Evolutionary conservation across 1,140 invertebrate species (phyloP), one percentile per base, ranked within the genome.

Genomic region (Macrostomum lignano): DNA sequence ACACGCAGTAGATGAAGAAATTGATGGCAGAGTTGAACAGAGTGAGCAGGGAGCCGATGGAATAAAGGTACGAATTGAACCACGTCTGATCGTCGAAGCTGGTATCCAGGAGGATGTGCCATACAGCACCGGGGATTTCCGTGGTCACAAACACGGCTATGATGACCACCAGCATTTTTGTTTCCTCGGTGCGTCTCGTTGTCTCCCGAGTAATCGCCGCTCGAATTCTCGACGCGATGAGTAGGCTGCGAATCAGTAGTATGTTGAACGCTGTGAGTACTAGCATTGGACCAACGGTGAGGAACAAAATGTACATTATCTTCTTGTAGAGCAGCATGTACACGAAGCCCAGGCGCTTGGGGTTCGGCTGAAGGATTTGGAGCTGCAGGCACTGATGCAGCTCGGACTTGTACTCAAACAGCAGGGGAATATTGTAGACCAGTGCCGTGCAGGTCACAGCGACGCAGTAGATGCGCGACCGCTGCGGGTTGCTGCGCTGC

Each of bases 391-490:
- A 15, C 19, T 28, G 3, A 28, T 28, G 14, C 26, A 14, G 19
- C 3, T 7, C 26, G 14, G 15, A 7, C 19, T 14, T 17, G 9
- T 28, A 28, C 15, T 28, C 26, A 14, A 14, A 28, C 3, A 28
- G 19, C 3, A 7, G 26, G 5, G 26, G 26, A 28, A 28, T 28
- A 28, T 28, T 28, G 26, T 28, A 28, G 4, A 28, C 26, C 15
- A 28, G 4, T 5, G 26, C 19, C 15, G 26, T 17, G 19, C 15
- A 5, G 7, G 26, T 17, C 15, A 28, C 19, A 3, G 9, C 5
- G 15, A 9, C 9, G 19, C 26, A 15, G 15, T 15, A 7, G 3
- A 28, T 28, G 15, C 9, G 3, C 3, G 26, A 14, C 19, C 26
- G 15, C 15, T 15, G 3, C 19, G 26, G 19, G 15, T 14, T 28